Conservation (phyloP, 1,140 invertebrate genomes). For the Drosophila aff. region DNA sequence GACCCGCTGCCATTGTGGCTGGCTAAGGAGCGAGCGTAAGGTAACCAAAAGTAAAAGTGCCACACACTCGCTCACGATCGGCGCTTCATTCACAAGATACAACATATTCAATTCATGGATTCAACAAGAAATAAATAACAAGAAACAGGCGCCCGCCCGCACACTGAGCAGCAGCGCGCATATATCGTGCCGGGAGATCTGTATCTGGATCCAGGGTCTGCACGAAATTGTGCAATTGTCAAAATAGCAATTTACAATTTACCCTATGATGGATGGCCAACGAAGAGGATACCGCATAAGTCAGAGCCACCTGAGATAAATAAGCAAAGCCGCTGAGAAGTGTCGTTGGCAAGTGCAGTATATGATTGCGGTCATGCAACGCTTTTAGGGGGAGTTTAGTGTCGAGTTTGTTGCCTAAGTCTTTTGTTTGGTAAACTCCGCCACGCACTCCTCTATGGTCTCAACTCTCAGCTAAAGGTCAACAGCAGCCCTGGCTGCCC, state of each 20-base stretch:
- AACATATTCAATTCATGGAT: conserved; percentile 72
- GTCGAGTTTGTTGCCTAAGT: conserved; percentile 79
- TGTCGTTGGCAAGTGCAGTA: conserved; percentile 49
- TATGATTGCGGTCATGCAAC: conserved; percentile 58
- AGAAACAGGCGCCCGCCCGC: conserved; percentile 35
- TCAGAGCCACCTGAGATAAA: conserved; percentile 52
- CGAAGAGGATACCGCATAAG: conserved; percentile 20
- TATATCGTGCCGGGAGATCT: conserved; percentile 69
- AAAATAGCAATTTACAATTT: conserved; percentile 76
- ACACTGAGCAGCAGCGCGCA: conserved; percentile 26
- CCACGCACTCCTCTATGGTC: conserved; percentile 20
- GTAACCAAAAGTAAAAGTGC: conserved; percentile 71
- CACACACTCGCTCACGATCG: conserved; percentile 61
- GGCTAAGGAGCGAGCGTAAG: conserved; percentile 30
- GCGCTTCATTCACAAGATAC: conserved; percentile 64
- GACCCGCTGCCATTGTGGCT: conserved; percentile 34
- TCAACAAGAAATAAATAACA: conserved; percentile 51
- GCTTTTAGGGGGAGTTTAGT: conserved; percentile 54
- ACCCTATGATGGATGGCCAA: conserved; percentile 46
- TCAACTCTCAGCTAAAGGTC: conserved; percentile 55
- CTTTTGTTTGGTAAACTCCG: conserved; percentile 70
- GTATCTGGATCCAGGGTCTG: conserved; percentile 64
- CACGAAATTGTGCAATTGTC: conserved; percentile 82
- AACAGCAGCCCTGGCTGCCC: conserved; percentile 65
- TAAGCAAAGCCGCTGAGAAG: conserved; percentile 40